These are phyloP conservation scores for Ptiloglossa arizonensis DNA, from an alignment of 1,140 invertebrate species.

Conservation along the genomic window DNA sequence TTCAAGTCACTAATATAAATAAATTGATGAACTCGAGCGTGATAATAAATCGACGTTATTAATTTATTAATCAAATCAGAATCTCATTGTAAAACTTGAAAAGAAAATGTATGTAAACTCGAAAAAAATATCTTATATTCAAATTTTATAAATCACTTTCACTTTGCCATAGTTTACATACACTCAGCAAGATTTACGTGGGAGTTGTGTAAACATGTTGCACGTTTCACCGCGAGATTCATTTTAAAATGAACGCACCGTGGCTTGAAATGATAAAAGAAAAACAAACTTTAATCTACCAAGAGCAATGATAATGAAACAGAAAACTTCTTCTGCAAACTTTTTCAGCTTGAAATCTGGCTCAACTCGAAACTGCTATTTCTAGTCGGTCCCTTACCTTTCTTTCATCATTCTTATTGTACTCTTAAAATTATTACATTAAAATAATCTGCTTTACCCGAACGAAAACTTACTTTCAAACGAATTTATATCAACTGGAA, in stretches of 20 bases:
- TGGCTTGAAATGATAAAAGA: slow-evolving; percentile 12
- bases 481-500: slow-evolving; percentile 30
- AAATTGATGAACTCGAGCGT: too few relatives aligned
- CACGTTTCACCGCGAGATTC: not conserved
- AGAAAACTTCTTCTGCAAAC: slow-evolving; percentile 7
- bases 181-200: not conserved
- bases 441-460: slow-evolving; percentile 30
- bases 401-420: not conserved
- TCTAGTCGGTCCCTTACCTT: not conserved
- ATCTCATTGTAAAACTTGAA: too few relatives aligned
- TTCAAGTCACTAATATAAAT: too few relatives aligned
- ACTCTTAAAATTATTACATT: slow-evolving; percentile 27
- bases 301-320: slow-evolving; percentile 30
- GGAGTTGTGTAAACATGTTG: not conserved
- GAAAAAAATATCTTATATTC: too few relatives aligned
- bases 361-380: slow-evolving; percentile 12
- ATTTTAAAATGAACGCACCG: not conserved
- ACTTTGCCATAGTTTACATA: too few relatives aligned
- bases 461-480: slow-evolving; percentile 22
- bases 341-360: slow-evolving; percentile 17
- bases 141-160: too few relatives aligned
- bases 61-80: too few relatives aligned
- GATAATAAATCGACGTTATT: too few relatives aligned
- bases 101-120: too few relatives aligned
- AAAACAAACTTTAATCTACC: slow-evolving; percentile 23